These are phyloP conservation scores for Microctenopoma stevenorrisi DNA, from an alignment of 2,797 vertebrate species.

Conservation along the genomic window DNA sequence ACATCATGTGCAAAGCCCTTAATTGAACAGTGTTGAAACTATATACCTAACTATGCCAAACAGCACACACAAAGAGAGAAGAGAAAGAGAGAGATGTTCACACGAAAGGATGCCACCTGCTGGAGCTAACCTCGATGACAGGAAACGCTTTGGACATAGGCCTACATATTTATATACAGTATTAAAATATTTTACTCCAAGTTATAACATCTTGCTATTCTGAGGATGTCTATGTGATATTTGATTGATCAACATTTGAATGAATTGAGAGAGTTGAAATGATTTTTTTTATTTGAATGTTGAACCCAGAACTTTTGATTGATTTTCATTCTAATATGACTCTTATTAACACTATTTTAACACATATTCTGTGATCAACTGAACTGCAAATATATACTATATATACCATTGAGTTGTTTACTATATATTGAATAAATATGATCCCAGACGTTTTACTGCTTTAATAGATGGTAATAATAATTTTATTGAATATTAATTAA, in stretches of 20 bases:
- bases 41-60: constrained; percentile 60
- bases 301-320: not conserved
- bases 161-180: constrained; percentile 22
- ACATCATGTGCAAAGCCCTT: constrained; percentile 62
- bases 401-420: not conserved
- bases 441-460: not conserved
- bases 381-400: not conserved
- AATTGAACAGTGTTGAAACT: constrained; percentile 68
- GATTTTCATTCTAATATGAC: not conserved
- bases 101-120: constrained; percentile 76
- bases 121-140: constrained; percentile 43
- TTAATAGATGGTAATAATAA: not conserved
- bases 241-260: not conserved
- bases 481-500: not conserved
- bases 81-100: constrained; percentile 28
- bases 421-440: not conserved
- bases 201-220: not conserved
- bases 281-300: not conserved
- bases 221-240: not conserved
- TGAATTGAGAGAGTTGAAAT: no score
- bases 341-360: not conserved
- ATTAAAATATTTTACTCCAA: constrained; percentile 20
- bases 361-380: not conserved
- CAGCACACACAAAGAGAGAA: constrained; percentile 31
- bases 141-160: not conserved